Base-by-base conservation (phyloP, 2,888 invertebrate genomes). In the Hylaea fasciaria region DNA sequence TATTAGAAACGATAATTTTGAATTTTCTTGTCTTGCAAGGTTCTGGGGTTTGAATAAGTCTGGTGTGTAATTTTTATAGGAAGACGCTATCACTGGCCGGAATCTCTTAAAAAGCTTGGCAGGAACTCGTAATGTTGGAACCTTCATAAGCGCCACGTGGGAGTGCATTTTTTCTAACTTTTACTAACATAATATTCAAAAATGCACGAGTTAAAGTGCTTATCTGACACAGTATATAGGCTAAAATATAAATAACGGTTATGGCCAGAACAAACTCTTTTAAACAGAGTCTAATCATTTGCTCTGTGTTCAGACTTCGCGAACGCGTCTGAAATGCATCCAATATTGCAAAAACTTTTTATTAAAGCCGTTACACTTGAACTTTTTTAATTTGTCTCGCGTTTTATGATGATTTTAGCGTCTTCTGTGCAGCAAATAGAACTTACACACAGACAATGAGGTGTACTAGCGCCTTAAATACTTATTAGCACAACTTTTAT, bases 301-400 rank as follows among this genome's bases (percentile, higher is more conserved):
- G 8, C 49, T 50, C 35, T 53, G 53, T 51, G 1, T 52, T 61
- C n/a, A 43, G 47, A 45, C 47, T 22, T 8, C 29, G 14, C 43
- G 40, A 51, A n/a, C 62, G 17, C 52, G 39, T 50, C 55, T 59
- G 43, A 56, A 57, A 65, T 64, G 65, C 68, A 61, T 61, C 61
- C 61, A 68, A 68, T 64, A 64, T 57, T 44, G 53, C 3, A 14
- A 17, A 16, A 60, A 65, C 58, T 60, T 69, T 62, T 62, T 61
- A 56, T 62, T 51, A 46, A 59, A 45, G 44, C 22, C 55, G 37
- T 54, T 58, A 50, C 54, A 45, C 65, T 58, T 17, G 51, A 67
- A 71, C 61, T 71, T 69, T 66, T 70, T 66, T 65, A 71, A 71
- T 71, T 68, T 59, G 48, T 7, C 56, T 54, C 52, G 49, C 45